Base-by-base conservation (phyloP, 2,113 vertebrate genomes). In the Columba livia region DNA sequence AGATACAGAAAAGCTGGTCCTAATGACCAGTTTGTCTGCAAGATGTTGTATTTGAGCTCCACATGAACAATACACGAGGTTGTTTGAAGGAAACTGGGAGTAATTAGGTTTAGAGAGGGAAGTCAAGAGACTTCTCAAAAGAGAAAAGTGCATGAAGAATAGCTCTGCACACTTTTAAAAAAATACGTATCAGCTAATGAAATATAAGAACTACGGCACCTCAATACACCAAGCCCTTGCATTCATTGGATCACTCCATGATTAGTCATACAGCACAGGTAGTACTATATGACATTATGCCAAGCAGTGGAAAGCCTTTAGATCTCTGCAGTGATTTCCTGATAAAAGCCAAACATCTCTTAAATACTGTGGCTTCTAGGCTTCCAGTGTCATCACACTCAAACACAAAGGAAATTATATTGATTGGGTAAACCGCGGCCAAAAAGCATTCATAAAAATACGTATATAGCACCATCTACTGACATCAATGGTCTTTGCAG, bases 391-490 rank as follows among this genome's bases (percentile, higher is more conserved):
- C 21, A 54, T 28, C 34, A 28, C 23, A 2, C 14, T 36, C 48
- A 48, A 71, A 71, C 42, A 93, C 86, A 91, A 91, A 92, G 50
- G 50, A 80, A 90, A 36, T 5, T 6, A 11, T 69, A 48, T 0
- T 26, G 42, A 25, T 28, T 70, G 61, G 48, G 15, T 31, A 78
- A 88, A 70, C 32, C 62, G 15, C 10, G 8, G 56, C 15, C 3
- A 24, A 57, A 61, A 64, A 40, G 23, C 18, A 24, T 60, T 81
- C 19, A 25, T 54, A 81, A 93, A 85, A 74, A 19, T 85, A 42
- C 21, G 85, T 50, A 24, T 21, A n/a, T 71, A 96, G 90, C 97
- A 86, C 97, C 97, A 97, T 90, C 97, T 97, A 96, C 57, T 89
- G 97, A 78, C 87, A 8, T 0, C 6, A 17, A 1, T 42, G 36